Percentiles rank a stretch among this genome's conserved stretches.
Conservation (phyloP, 92 coral and sea anemone species). For the Zoanthus solanderi region DNA sequence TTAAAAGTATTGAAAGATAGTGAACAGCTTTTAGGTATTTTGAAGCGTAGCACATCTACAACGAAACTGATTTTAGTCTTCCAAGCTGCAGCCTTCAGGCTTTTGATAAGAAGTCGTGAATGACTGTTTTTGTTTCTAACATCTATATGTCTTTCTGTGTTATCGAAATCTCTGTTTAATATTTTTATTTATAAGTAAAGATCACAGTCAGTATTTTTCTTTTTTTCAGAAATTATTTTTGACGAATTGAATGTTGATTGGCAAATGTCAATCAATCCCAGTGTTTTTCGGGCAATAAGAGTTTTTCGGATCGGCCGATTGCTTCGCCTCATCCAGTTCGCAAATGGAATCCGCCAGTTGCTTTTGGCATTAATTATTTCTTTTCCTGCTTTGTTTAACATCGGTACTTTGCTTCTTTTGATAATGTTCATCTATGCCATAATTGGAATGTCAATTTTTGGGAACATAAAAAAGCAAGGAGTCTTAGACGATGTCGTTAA, state of each 20-base stretch:
- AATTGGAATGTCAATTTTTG: slow-evolving; percentile 94
- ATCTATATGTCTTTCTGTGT: too few species aligned
- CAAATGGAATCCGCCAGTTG: slow-evolving; percentile 94
- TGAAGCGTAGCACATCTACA: too few species aligned
- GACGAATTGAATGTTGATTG: slow-evolving; percentile 75
- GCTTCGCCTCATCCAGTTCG: slow-evolving; percentile 89
- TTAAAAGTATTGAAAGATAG: too few species aligned
- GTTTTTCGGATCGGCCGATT: slow-evolving; percentile 91
- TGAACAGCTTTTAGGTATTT: too few species aligned
- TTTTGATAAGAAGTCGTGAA: too few species aligned
- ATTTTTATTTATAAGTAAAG: too few species aligned
- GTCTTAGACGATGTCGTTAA: slow-evolving; percentile 86
- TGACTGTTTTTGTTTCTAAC: too few species aligned
- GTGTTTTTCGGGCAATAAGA: slow-evolving; percentile 84
- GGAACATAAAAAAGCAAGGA: slow-evolving; percentile 85
- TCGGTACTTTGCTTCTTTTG: slow-evolving; percentile 85
- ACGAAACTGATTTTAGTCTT: too few species aligned
- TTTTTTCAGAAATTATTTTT: slow-evolving; percentile 73
- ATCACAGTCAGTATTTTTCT: not conserved
- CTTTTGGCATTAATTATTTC: slow-evolving; percentile 89
- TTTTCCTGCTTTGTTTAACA: slow-evolving; percentile 93
- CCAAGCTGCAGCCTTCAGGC: too few species aligned
- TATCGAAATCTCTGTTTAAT: too few species aligned
- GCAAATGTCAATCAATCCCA: slow-evolving; percentile 72
- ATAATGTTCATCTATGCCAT: slow-evolving; percentile 93